Base-by-base conservation (phyloP, 2,888 invertebrate genomes). In the Mamestra brassicae region DNA sequence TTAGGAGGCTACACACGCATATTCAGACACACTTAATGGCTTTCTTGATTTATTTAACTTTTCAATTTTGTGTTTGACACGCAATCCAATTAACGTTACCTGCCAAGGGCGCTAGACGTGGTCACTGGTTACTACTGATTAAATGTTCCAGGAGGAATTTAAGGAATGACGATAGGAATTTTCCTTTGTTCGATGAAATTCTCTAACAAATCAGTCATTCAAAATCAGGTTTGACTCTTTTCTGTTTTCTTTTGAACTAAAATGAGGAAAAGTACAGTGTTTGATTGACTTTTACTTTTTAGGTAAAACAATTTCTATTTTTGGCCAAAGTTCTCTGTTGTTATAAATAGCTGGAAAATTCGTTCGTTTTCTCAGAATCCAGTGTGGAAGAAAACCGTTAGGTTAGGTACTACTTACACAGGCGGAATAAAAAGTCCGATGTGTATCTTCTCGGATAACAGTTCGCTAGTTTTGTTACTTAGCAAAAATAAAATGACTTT, bases 41-140 rank as follows among this genome's bases (percentile, higher is more conserved):
- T 71, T 70, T 60, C 65, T 75, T 74, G 81, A 82, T 83, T 82
- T 85, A 80, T 84, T 82, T 73, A 67, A 74, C 64, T 83, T 78
- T 78, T 65, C 70, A 77, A 71, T 75, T 71, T 68, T 47, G 74
- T 71, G 42, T 75, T 84, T 77, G 34, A 63, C 62, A 74, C 74
- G 61, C 70, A 74, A 73, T 76, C 57, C 70, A 74, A 82, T 83
- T 76, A 81, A 69, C 60, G 34, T 58, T 70, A 64, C 72, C 61
- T 71, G 65, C 70, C 26, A 36, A 60, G 38, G 45, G 36, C 64
- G 69, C 52, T 64, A 60, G 36, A 71, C 50, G n/a, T 54, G 70
- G 52, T 63, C 64, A 55, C 55, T 68, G 61, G 42, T 65, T 61
- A 55, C 42, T 68, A 67, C 47, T 76, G 68, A 26, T 83, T 74